phyloP scores from a whole-genome alignment of 2,797 vertebrate genomes.

The Rachycentron canadum region DNA sequence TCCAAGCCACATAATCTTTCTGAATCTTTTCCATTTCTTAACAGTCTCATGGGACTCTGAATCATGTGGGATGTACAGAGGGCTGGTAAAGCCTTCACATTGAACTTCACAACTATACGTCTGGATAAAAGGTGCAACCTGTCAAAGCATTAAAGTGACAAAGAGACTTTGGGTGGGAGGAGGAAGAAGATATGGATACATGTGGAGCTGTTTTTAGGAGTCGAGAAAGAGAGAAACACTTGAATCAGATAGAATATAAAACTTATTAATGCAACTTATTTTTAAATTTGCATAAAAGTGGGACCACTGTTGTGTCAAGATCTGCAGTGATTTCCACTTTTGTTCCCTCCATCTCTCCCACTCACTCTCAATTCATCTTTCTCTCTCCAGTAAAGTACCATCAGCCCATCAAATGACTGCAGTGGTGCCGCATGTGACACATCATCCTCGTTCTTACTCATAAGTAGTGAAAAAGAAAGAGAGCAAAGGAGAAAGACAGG shows the following conservation, averaged over 20 bases:
- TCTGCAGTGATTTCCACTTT: conserved; percentile 34
- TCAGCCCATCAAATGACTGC: conserved; percentile 38
- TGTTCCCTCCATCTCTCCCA: conserved; percentile 15
- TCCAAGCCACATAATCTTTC: neutral
- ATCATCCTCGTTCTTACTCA: conserved; percentile 1
- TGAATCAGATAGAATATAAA: conserved; percentile 25
- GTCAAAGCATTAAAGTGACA: conserved; percentile 38
- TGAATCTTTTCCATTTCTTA: conserved; percentile 7
- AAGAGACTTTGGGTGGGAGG: conserved; percentile 23
- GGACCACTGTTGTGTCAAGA: conserved; percentile 19
- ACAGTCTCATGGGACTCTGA: conserved; percentile 18
- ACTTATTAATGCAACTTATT: conserved; percentile 34
- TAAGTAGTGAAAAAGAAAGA: conserved; percentile 14
- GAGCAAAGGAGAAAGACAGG: neutral
- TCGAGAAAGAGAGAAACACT: conserved; percentile 11
- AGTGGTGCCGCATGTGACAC: conserved; percentile 33
- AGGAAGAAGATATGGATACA: neutral
- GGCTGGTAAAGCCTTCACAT: conserved; percentile 38
- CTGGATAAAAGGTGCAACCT: conserved; percentile 55
- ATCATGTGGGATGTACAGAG: conserved; percentile 30
- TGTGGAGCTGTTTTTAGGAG: conserved; percentile 5
- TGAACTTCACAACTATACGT: conserved; percentile 34
- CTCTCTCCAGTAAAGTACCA: conserved; percentile 28
- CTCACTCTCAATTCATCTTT: conserved; percentile 21
- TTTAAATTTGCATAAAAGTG: conserved; percentile 52